Evolutionary conservation across 2,797 vertebrate species (phyloP), one percentile per base, ranked within the genome.

Genomic region (Pangasius larnaudii): DNA sequence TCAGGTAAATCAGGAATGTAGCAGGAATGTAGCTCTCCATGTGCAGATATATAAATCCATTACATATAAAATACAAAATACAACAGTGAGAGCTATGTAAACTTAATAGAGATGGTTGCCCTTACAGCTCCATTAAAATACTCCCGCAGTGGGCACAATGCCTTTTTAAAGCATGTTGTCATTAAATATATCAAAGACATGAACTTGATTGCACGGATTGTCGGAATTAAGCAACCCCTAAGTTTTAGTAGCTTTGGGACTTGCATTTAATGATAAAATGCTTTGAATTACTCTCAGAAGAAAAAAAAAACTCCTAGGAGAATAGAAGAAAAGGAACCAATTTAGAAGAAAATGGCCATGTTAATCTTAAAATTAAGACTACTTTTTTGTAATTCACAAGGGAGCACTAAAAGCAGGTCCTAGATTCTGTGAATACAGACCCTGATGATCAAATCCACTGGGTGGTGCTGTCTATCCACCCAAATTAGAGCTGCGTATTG

Each of bases 381-480:
- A 0, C 8, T 30, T 7, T 75, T 77, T 51, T 74, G 19, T n/a
- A 2, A 16, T 80, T 59, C 5, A 11, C 1, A 39, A 11, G 13
- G 56, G 22, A 39, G 13, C 33, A 24, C 24, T 56, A n/a, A 61
- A 59, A 61, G n/a, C 27, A 75, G 3, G 18, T 30, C 7, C 16
- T 59, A 30, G 22, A 61, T 72, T 13, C n/a, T 6, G 11, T 24
- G 39, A 75, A 36, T 24, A 24, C 30, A 27, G 22, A 6, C 11
- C 2, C 1, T n/a, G 42, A 51, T 74, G 22, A 83, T 51, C 0
- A 53, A 30, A 11, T 86, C 95, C 96, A 95, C 94, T 92, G 88
- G 96, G 93, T 91, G 95, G 94, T 13, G 93, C 92, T 91, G 30
- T 93, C 92, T 74, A 87, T 61, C 33, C 86, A 86, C 86, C 92